Conservation (phyloP, 2,888 invertebrate genomes). For the Coremacera marginata region DNA sequence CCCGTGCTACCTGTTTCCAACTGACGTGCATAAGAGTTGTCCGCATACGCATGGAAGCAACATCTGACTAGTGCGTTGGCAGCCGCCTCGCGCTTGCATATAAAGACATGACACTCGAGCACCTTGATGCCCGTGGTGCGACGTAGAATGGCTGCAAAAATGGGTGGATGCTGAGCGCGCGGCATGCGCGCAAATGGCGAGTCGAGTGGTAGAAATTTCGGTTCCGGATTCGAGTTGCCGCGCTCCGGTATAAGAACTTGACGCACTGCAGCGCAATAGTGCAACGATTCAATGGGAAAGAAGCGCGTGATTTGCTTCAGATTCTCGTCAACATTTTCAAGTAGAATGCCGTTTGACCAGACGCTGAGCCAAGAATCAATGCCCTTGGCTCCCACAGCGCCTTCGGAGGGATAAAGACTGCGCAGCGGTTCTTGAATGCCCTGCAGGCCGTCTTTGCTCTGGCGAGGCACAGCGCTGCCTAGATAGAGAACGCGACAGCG, state of each 20-base stretch:
- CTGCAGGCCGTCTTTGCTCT: slow-evolving; percentile 97
- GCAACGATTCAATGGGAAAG: slow-evolving; percentile 94
- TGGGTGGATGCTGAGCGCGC: slow-evolving; percentile 92
- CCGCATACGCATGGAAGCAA: slow-evolving; percentile 98
- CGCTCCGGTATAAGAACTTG: slow-evolving; percentile 81
- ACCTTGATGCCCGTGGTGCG: slow-evolving; percentile 97
- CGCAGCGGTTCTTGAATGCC: slow-evolving; percentile 97
- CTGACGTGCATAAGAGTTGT: slow-evolving; percentile 91
- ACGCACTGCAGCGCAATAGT: slow-evolving; percentile 95
- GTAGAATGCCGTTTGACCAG: slow-evolving; percentile 93
- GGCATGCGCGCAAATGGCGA: slow-evolving; percentile 95
- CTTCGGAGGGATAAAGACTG: slow-evolving; percentile 95
- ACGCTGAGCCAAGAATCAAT: slow-evolving; percentile 97
- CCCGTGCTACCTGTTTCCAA: slow-evolving; percentile 76
- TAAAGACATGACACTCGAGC: slow-evolving; percentile 98
- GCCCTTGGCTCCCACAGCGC: slow-evolving; percentile 87
- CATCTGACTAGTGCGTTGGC: slow-evolving; percentile 97
- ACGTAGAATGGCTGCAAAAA: slow-evolving; percentile 96
- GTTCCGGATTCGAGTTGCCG: slow-evolving; percentile 76
- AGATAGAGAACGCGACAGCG: slow-evolving; percentile 96
- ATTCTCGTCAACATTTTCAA: slow-evolving; percentile 97
- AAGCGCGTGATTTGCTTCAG: slow-evolving; percentile 94
- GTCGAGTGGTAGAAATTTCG: slow-evolving; percentile 93
- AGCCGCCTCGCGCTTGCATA: slow-evolving; percentile 95
- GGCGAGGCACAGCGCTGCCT: slow-evolving; percentile 95